A percentile compares a stretch with the other conserved stretches of the same genome.
These are phyloP conservation scores for Drosophila orena DNA, from an alignment of 1,140 invertebrate genomes.

Conservation along the genomic window DNA sequence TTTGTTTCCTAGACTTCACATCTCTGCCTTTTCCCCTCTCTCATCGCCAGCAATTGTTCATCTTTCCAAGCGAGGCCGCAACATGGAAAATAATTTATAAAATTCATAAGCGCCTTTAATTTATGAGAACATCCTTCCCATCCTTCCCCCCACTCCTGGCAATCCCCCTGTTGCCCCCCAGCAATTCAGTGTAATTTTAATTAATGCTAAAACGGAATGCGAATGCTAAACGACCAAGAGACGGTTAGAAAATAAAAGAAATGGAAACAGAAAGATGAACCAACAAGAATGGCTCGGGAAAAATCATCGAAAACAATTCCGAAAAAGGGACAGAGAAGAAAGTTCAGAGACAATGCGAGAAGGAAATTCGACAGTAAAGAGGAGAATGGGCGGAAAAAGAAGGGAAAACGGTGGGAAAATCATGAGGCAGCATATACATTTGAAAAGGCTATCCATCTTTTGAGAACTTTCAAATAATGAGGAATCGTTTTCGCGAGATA, in stretches of 20 bases:
- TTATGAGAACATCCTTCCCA: slow-evolving; percentile 59
- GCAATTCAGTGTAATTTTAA: slow-evolving; percentile 75
- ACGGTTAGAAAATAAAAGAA: not conserved
- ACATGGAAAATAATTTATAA: slow-evolving; percentile 78
- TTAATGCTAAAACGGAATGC: slow-evolving; percentile 75
- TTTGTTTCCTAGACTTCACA: not conserved
- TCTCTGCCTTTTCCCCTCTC: not conserved
- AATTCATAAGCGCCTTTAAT: slow-evolving; percentile 82
- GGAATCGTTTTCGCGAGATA: no score
- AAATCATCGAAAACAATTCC: slow-evolving; percentile 22
- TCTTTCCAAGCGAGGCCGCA: slow-evolving; percentile 24
- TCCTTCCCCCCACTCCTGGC: not conserved
- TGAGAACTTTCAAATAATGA: no score
- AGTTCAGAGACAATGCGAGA: slow-evolving; percentile 38
- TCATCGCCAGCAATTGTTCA: slow-evolving; percentile 34
- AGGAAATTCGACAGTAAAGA: not conserved
- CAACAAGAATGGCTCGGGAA: slow-evolving; percentile 30
- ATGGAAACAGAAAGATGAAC: not conserved
- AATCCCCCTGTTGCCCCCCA: slow-evolving; percentile 31
- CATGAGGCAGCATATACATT: slow-evolving; percentile 22
- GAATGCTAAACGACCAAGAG: slow-evolving; percentile 55
- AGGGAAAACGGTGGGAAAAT: slow-evolving; percentile 3
- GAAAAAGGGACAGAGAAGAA: slow-evolving; percentile 14
- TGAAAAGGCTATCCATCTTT: slow-evolving; percentile 17
- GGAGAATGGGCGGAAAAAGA: not conserved